Conservation (phyloP, 2,113 vertebrate species). For the Thermophis baileyi region DNA sequence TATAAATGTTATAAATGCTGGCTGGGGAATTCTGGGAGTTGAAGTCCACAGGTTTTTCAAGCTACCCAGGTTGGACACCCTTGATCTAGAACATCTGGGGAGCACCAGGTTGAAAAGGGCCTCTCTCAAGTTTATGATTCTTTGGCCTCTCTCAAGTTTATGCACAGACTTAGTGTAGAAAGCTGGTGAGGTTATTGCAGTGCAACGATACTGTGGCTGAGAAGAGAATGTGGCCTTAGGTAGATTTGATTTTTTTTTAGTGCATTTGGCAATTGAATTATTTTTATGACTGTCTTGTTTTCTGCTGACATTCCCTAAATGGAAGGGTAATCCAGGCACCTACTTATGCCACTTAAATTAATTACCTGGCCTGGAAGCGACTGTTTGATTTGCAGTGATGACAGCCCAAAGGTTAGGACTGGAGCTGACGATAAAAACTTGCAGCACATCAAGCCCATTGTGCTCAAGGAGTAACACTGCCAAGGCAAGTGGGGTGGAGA, state of each 20-base stretch:
- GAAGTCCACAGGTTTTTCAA: not conserved
- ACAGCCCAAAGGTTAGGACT: not conserved
- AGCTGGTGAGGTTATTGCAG: not conserved
- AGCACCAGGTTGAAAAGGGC: no score
- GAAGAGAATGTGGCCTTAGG: not conserved
- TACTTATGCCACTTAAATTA: constrained; percentile 22
- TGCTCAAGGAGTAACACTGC: not conserved
- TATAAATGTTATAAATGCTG: not conserved
- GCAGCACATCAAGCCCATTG: accelerated
- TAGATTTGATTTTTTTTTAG: not conserved
- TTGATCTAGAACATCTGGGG: not conserved
- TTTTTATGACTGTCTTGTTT: constrained; percentile 19
- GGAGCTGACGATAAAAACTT: not conserved
- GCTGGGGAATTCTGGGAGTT: not conserved
- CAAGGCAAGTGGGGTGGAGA: not conserved
- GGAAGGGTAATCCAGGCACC: not conserved
- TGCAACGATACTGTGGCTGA: not conserved
- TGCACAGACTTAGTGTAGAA: accelerated
- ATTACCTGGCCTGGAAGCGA: constrained; percentile 14
- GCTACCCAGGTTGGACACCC: accelerated
- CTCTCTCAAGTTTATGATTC: not conserved
- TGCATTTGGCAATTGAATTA: not conserved
- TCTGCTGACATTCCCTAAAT: constrained; percentile 23
- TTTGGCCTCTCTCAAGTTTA: not conserved
- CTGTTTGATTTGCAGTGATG: accelerated